Evolutionary conservation across 2,113 vertebrate species (phyloP).

Genomic region (Tinamus guttatus): DNA sequence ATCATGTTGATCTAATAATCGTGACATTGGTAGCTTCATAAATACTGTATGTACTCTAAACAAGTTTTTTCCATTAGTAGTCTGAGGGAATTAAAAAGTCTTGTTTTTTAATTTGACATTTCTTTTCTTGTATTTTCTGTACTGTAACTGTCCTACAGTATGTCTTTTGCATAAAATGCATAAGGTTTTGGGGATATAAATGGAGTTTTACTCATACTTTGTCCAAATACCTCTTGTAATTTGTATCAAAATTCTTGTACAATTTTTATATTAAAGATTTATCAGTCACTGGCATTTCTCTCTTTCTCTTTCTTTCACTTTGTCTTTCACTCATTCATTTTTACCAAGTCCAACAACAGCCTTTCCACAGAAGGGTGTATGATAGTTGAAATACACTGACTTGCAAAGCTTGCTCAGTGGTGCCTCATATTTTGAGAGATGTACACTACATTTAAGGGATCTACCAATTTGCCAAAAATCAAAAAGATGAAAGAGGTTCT

Average conservation of each 20-base stretch:
- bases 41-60: constrained; percentile 88
- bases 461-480: not conserved
- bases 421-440: not conserved
- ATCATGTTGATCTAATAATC: constrained; percentile 79
- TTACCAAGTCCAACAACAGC: not conserved
- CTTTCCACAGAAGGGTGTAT: not conserved
- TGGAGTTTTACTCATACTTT: constrained; percentile 99
- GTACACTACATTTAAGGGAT: not conserved
- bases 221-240: constrained; percentile 99
- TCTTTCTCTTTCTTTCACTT: constrained; percentile 56
- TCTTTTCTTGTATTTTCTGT: constrained; percentile 90
- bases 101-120: constrained; percentile 74
- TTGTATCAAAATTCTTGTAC: constrained; percentile 99
- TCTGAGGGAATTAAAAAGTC: constrained; percentile 79
- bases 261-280: constrained; percentile 99
- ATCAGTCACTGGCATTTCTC: constrained; percentile 88
- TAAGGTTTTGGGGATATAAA: constrained; percentile 98
- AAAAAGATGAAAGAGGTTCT: not conserved
- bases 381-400: not conserved
- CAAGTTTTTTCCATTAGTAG: constrained; percentile 85
- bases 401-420: not conserved
- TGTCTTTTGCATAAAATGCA: constrained; percentile 97
- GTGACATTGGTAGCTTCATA: constrained; percentile 85
- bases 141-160: constrained; percentile 90
- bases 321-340: constrained; percentile 29